Evolutionary conservation across 2,888 invertebrate genomes (phyloP).

Genomic region (Panzeria rudis): DNA sequence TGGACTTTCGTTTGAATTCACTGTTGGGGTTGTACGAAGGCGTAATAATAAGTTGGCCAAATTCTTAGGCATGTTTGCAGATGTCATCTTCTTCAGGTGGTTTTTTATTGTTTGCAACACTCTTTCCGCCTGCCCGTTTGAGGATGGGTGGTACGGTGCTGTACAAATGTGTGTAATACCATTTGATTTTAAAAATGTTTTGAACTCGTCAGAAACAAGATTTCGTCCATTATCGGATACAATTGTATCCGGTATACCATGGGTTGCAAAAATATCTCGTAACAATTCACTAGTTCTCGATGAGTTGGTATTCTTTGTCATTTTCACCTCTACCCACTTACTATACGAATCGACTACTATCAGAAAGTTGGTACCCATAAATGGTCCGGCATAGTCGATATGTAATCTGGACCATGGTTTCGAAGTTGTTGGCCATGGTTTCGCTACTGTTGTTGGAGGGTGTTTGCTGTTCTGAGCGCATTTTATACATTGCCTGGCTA

Average conservation of each 20-base stretch:
- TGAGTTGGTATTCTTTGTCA: constrained; percentile 14
- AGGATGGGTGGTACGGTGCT: constrained; percentile 62
- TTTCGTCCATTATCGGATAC: constrained; percentile 68
- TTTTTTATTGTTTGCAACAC: constrained; percentile 64
- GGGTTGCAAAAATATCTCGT: constrained; percentile 48
- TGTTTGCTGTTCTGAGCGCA: constrained; percentile 45
- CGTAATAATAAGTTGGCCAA: constrained; percentile 46
- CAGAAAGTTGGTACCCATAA: constrained; percentile 59
- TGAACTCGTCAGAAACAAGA: constrained; percentile 53
- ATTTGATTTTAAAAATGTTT: constrained; percentile 44
- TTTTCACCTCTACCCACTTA: constrained; percentile 57
- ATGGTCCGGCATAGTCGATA: constrained; percentile 50
- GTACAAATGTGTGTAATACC: constrained; percentile 52
- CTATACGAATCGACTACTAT: constrained; percentile 60
- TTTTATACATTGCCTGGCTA: constrained; percentile 35
- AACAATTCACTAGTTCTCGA: constrained; percentile 18
- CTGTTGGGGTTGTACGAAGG: constrained; percentile 24
- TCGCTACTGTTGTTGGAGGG: constrained; percentile 32
- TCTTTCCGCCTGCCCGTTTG: constrained; percentile 61
- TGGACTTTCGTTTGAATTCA: constrained; percentile 33
- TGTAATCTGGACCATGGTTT: not conserved
- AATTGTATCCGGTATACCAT: constrained; percentile 42
- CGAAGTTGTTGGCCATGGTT: constrained; percentile 46
- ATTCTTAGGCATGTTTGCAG: constrained; percentile 10
- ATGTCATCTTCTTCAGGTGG: constrained; percentile 53